phyloP scores from a whole-genome alignment of 2,888 invertebrate species.

The Lasius platythorax region DNA sequence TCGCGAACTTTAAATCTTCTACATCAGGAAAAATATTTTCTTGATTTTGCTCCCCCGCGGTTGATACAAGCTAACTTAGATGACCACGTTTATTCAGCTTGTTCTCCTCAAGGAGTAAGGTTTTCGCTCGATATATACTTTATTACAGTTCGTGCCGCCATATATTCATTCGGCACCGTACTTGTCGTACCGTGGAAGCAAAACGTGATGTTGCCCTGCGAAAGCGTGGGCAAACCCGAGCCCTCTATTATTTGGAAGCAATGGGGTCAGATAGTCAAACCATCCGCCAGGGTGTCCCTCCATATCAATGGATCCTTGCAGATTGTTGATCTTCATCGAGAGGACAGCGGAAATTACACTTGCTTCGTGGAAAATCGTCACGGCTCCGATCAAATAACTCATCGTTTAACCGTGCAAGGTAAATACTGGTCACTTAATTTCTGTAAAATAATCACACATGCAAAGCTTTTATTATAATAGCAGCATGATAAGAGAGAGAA shows the following conservation, averaged over 20 bases:
- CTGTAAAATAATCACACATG: not conserved
- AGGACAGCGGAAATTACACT: constrained; percentile 96
- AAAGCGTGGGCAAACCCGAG: constrained; percentile 93
- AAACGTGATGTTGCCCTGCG: constrained; percentile 93
- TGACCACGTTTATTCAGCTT: not conserved
- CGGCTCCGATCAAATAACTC: constrained; percentile 94
- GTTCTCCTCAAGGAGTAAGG: not conserved
- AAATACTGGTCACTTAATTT: constrained; percentile 13
- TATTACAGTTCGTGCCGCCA: constrained; percentile 84
- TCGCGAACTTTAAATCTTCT: constrained; percentile 21
- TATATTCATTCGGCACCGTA: constrained; percentile 85
- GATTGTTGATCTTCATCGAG: constrained; percentile 92
- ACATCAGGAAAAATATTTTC: constrained; percentile 16
- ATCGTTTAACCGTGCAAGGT: constrained; percentile 89
- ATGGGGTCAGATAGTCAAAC: constrained; percentile 91
- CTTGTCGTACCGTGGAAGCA: constrained; percentile 92
- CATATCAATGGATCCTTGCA: constrained; percentile 90
- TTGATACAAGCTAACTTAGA: constrained; percentile 20
- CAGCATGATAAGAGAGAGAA: not conserved
- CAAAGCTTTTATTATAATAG: not conserved
- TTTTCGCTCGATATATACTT: not conserved
- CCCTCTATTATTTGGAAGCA: constrained; percentile 93
- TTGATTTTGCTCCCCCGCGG: not conserved
- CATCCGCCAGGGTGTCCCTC: constrained; percentile 89
- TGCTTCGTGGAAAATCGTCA: constrained; percentile 94